Conservation (phyloP, 1,140 invertebrate genomes). For the Dufourea novaeangliae region DNA sequence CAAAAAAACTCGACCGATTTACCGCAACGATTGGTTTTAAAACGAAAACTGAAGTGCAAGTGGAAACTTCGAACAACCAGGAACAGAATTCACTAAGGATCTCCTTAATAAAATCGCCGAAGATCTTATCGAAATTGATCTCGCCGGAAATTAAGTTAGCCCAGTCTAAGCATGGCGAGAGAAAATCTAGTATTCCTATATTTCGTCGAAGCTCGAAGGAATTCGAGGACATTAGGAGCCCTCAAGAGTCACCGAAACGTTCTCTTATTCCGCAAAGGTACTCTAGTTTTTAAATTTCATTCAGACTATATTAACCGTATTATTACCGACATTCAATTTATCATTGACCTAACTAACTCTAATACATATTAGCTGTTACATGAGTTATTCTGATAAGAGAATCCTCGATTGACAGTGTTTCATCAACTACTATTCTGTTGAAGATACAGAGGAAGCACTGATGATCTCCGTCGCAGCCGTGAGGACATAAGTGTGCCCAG, state of each 20-base stretch:
- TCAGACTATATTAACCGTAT: no score
- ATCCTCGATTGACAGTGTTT: no score
- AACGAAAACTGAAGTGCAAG: constrained; percentile 37
- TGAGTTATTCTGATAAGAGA: no score
- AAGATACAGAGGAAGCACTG: constrained; percentile 78
- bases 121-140: constrained; percentile 65
- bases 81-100: constrained; percentile 46
- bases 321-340: no score
- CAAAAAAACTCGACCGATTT: constrained; percentile 51
- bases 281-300: no score
- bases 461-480: constrained; percentile 77
- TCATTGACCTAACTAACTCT: no score
- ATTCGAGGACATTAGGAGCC: constrained; percentile 78
- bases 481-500: constrained; percentile 78
- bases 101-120: constrained; percentile 73
- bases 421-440: not conserved
- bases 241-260: constrained; percentile 77
- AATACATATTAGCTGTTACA: no score
- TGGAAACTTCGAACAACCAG: constrained; percentile 23
- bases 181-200: constrained; percentile 79
- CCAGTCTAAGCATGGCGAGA: constrained; percentile 71
- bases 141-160: constrained; percentile 67
- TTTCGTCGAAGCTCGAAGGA: constrained; percentile 76
- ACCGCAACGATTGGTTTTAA: constrained; percentile 39
- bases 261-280: constrained; percentile 79